Evolutionary conservation across 2,797 vertebrate species (phyloP), one percentile per base, ranked within the genome.

Genomic region (Taenioides sp.): DNA sequence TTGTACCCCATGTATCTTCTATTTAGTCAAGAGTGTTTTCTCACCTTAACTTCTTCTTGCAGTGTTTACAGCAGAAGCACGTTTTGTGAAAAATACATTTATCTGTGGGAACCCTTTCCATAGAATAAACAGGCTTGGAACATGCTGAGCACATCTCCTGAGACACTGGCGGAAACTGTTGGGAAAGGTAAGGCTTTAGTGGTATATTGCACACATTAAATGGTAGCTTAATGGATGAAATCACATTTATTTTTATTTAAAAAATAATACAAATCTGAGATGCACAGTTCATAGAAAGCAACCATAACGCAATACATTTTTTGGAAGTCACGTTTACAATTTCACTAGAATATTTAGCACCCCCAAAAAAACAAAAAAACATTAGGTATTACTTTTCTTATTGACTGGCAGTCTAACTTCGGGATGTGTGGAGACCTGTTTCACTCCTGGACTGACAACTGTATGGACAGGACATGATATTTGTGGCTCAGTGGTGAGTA

Each of bases 11-110:
- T n/a, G n/a, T n/a, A n/a, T n/a, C 12, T 23, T 23, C 54, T 23
- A 4, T 17, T 14, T 16, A 47, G 54, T 57, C 5, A 57, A 14
- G 22, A 11, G n/a, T 55, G 2, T 69, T 3, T 59, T 84, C 94
- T 95, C 91, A 96, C 96, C 95, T 97, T 60, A 96, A 83, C 80
- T 93, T 94, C 89, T 90, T 95, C 74, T 93, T 77, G 2, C 96
- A 97, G 73, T 91, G 70, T 74, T 91, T 94, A 82, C 96, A 97
- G 88, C 93, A 92, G 92, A 97, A 96, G 86, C 96, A 96, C 0
- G 77, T 88, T 89, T 50, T 92, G 85, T 97, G 95, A 82, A 96
- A 92, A 78, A 92, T 88, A 43, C 88, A 79, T 81, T 92, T 93
- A 85, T 94, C 93, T 10, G 92, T 72, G 40, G 82, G 81, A 65